These are phyloP conservation scores for Trinorchestia longiramus DNA, from an alignment of 1,140 invertebrate species.

Conservation along the genomic window DNA sequence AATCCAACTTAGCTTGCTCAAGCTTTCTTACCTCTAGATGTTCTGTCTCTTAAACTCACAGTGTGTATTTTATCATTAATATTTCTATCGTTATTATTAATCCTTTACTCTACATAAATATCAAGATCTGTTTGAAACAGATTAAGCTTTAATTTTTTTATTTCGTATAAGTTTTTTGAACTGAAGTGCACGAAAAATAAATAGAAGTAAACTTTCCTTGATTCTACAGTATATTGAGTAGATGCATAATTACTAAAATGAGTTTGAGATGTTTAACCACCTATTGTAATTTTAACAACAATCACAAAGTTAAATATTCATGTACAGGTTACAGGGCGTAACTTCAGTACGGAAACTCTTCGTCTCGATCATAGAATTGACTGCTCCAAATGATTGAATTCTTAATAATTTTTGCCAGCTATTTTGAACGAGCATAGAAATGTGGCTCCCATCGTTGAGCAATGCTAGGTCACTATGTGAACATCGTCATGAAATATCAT, in stretches of 20 bases:
- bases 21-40: no score
- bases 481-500: not conserved
- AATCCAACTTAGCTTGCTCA: no score
- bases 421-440: not conserved
- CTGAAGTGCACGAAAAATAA: not conserved
- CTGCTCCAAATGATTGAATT: not conserved
- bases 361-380: not conserved
- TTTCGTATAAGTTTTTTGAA: not conserved
- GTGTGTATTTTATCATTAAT: no score
- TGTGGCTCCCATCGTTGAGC: not conserved
- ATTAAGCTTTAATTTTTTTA: not conserved
- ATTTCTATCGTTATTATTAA: no score
- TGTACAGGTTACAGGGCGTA: not conserved
- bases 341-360: not conserved
- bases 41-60: no score
- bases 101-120: not conserved
- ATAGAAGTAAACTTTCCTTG: not conserved
- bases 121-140: not conserved
- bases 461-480: not conserved
- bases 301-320: not conserved
- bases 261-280: not conserved
- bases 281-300: not conserved
- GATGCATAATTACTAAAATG: not conserved
- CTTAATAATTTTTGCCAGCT: not conserved
- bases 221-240: not conserved